Evolutionary conservation across 2,113 vertebrate genomes (phyloP).

Genomic region (Sorex fumeus): DNA sequence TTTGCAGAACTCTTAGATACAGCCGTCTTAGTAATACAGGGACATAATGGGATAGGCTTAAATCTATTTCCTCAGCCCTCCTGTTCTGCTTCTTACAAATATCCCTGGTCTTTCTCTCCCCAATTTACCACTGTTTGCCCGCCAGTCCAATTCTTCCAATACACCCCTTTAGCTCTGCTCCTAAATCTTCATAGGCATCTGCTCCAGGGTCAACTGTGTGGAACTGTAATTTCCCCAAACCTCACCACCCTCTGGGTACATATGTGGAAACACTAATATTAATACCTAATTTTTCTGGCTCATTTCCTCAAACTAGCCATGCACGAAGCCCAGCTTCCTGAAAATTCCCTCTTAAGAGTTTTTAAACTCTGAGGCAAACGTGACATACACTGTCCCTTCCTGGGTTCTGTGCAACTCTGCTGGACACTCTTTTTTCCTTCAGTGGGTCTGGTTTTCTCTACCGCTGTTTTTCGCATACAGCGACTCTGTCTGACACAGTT

Average conservation of each 20-base stretch:
- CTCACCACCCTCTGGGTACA: conserved; percentile 1
- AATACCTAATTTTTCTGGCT: conserved; percentile 54
- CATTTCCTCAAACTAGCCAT: not conserved
- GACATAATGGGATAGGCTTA: not conserved
- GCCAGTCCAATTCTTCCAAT: not conserved
- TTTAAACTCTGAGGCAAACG: not conserved
- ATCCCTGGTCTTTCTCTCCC: not conserved
- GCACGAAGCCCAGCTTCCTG: not conserved
- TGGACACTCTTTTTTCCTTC: not conserved
- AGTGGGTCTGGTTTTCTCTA: not conserved
- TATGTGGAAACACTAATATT: conserved; percentile 36
- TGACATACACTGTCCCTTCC: not conserved
- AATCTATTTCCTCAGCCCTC: conserved; percentile 3
- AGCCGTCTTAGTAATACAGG: not conserved
- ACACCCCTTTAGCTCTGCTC: not conserved
- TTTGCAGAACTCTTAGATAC: conserved; percentile 61
- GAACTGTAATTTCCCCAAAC: conserved; percentile 10
- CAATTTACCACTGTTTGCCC: not conserved
- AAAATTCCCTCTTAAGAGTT: conserved; percentile 1
- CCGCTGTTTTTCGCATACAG: not conserved
- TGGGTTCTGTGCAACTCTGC: not conserved
- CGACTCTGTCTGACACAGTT: not conserved
- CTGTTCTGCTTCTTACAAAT: not conserved
- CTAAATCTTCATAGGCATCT: conserved; percentile 6
- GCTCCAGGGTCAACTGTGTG: conserved; percentile 7